phyloP scores from a whole-genome alignment of 2,888 invertebrate genomes.

The Nezara viridula region DNA sequence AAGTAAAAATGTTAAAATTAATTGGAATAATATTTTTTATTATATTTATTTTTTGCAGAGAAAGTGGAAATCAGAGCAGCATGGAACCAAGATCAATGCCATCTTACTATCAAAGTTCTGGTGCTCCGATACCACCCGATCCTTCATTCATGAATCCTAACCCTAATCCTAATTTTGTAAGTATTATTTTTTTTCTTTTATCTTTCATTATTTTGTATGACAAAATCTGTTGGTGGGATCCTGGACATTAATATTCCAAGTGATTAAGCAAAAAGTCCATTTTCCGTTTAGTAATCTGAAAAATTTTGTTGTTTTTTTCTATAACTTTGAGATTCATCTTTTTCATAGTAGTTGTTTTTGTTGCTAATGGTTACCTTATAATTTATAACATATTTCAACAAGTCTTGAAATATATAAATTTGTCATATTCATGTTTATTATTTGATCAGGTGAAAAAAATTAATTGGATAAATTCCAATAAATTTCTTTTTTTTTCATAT shows the following conservation, averaged over 20 bases:
- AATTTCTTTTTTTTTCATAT: too few species aligned
- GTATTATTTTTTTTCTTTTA: not conserved
- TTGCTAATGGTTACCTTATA: too few species aligned
- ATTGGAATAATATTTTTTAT: not conserved
- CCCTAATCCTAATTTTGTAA: constrained; percentile 22
- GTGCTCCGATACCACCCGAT: not conserved
- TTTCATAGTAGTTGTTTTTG: not conserved
- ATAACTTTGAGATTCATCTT: not conserved
- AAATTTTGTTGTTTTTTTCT: not conserved
- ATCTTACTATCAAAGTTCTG: not conserved
- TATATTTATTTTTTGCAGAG: constrained; percentile 2
- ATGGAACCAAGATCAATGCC: not conserved
- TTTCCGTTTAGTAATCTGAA: not conserved
- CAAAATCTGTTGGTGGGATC: too few species aligned
- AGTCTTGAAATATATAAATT: too few species aligned
- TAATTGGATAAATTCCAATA: too few species aligned
- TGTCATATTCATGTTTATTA: too few species aligned
- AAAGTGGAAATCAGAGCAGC: not conserved
- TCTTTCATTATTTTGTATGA: not conserved
- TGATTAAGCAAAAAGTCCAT: too few species aligned
- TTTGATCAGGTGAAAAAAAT: too few species aligned
- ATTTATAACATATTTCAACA: too few species aligned
- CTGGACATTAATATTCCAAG: too few species aligned
- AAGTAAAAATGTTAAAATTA: not conserved
- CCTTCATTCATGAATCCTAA: constrained; percentile 6